Evolutionary conservation across 1,140 invertebrate species (phyloP), one percentile per base, ranked within the genome.

Genomic region (Penaeus japonicus): DNA sequence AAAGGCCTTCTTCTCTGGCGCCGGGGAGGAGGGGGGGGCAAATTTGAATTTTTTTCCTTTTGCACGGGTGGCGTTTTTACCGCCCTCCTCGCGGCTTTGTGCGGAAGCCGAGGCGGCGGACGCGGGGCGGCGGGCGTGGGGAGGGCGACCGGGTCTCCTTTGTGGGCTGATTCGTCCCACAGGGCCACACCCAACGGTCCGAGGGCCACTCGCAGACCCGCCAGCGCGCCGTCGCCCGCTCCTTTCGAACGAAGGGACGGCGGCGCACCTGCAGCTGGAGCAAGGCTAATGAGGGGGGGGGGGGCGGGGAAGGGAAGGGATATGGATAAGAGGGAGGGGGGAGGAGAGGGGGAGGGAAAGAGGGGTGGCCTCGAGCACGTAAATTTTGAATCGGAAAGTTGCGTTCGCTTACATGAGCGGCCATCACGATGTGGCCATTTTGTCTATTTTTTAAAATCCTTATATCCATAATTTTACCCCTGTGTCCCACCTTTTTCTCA

Each of bases 161-260:
- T 84, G 82, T 84, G 65, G 47, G 30, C 70, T n/a, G 30, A 75
- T 84, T 84, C 82, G 59, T 84, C 80, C 65, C 82, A 84, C 30
- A 84, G 62, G 65, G 82, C 82, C 82, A 84, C 82, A 84, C 82
- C 82, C 81, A 75, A 84, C 82, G 82, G 65, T 84, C 65, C 82
- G 24, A 32, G 82, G 47, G 20, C 39, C 54, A 27, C 75, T n/a
- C 54, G 53, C 54, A 18, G 79, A 22, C 53, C 35, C 39, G 20
- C 20, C 30, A 24, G 80, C 20, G 2, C 22, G 15, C 54, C 20
- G n/a, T 53, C 75, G 24, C 27, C 70, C 15, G 32, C 5, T 32
- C 39, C 35, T 78, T 78, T 78, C 24, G 39, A 35, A n/a, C 24
- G 35, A 32, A 78, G 32, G 32, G 35, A 32, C 75, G 75, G 18